Percentiles rank a stretch among this genome's conserved stretches.
phyloP scores from a whole-genome alignment of 2,888 invertebrate species.

The Tupiocoris notatus region DNA sequence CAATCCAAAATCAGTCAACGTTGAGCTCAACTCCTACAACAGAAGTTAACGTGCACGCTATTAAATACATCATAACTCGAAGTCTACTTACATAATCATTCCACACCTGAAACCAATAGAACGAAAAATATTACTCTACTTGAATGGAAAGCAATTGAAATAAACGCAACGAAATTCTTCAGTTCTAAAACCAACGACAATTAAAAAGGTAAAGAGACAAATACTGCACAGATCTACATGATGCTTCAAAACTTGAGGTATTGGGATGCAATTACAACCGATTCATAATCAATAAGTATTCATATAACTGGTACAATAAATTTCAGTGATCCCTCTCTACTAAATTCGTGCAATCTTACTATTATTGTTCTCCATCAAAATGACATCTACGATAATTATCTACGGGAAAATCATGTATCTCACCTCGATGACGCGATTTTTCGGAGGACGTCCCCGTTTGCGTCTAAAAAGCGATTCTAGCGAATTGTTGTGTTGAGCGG shows the following conservation, averaged over 20 bases:
- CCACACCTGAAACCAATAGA: slow-evolving; percentile 62
- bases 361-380: no score
- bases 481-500: slow-evolving; percentile 67
- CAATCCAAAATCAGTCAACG: no score
- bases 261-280: no score
- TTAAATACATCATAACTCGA: not conserved
- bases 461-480: slow-evolving; percentile 90
- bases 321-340: no score
- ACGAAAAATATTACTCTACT: slow-evolving; percentile 43
- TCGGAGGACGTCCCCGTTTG: slow-evolving; percentile 93
- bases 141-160: no score
- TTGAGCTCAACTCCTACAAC: not conserved
- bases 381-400: not conserved
- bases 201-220: no score
- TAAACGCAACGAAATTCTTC: no score
- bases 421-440: slow-evolving; percentile 83
- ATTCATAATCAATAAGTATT: no score
- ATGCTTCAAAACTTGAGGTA: no score
- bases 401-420: not conserved
- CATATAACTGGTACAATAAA: no score
- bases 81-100: slow-evolving; percentile 75
- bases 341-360: no score
- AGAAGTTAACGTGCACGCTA: not conserved
- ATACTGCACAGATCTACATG: no score
- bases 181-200: not conserved